Evolutionary conservation across 2,888 invertebrate species (phyloP).

Genomic region (Pterobdella sp.): DNA sequence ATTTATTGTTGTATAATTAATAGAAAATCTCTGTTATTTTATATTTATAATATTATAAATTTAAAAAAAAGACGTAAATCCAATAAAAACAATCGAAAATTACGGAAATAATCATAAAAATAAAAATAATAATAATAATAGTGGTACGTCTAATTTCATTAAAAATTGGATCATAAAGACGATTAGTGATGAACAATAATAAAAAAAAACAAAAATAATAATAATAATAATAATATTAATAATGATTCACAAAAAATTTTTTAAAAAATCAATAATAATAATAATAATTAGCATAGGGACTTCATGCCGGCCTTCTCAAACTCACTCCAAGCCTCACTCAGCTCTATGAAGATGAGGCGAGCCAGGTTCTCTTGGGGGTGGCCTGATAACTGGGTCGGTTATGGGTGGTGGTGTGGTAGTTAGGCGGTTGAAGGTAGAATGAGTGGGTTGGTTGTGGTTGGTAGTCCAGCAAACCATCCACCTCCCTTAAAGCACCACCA

Average conservation of each 20-base stretch:
- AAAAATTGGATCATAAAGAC: no score
- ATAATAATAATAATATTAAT: slow-evolving; percentile 3
- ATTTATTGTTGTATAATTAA: no score
- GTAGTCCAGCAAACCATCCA: slow-evolving; percentile 65
- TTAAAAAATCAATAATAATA: neutral
- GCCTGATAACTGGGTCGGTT: slow-evolving; percentile 71
- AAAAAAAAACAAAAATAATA: slow-evolving; percentile 2
- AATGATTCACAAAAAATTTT: neutral
- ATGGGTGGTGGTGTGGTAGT: neutral
- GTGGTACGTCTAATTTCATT: no score
- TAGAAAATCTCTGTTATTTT: no score
- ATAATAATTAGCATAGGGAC: slow-evolving; percentile 26
- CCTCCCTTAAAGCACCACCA: no score
- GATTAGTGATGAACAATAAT: no score
- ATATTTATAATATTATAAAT: no score
- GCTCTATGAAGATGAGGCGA: slow-evolving; percentile 92
- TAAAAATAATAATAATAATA: no score
- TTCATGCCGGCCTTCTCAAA: slow-evolving; percentile 60
- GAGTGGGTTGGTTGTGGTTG: neutral
- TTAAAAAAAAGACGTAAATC: no score
- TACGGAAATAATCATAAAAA: no score
- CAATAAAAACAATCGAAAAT: no score
- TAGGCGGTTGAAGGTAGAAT: neutral
- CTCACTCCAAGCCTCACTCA: slow-evolving; percentile 96
- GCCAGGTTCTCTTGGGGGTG: slow-evolving; percentile 85